Evolutionary conservation across 1,140 invertebrate genomes (phyloP).

Genomic region (Xylocopa sonorina): DNA sequence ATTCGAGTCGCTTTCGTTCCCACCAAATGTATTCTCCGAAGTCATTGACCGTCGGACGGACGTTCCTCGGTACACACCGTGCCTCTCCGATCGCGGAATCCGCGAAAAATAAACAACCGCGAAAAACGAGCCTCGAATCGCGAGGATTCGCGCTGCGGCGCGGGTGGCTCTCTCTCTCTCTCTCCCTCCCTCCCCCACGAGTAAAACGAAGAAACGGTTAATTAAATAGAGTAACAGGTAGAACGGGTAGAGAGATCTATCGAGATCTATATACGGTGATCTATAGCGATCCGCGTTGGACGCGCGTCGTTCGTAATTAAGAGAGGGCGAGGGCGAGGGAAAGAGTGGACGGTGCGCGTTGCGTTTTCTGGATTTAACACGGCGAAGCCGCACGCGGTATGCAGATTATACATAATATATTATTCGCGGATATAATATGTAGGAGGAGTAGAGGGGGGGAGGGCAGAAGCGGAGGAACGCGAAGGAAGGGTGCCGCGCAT

Average conservation of each 20-base stretch:
- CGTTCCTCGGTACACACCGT: conserved; percentile 3
- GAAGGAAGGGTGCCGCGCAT: not conserved
- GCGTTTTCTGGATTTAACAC: conserved; percentile 39
- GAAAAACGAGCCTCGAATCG: not conserved
- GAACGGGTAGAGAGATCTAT: no score
- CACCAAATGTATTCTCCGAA: conserved; percentile 63
- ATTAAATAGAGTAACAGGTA: no score
- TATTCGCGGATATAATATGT: conserved; percentile 48
- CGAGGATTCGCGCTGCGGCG: not conserved
- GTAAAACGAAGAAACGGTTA: not conserved
- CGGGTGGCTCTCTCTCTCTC: no score
- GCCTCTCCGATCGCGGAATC: conserved; percentile 16
- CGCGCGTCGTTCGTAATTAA: conserved; percentile 15
- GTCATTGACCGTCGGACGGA: conserved; percentile 64
- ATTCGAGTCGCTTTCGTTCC: conserved; percentile 67
- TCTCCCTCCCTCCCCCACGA: not conserved
- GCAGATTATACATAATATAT: conserved; percentile 51
- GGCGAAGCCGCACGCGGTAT: conserved; percentile 20
- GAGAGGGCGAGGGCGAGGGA: not conserved
- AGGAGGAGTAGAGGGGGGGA: conserved; percentile 10
- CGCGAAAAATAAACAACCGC: conserved; percentile 12
- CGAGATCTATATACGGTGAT: no score
- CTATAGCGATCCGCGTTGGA: no score
- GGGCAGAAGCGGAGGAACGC: not conserved
- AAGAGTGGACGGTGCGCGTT: conserved; percentile 4